Evolutionary conservation across 1,140 invertebrate species (phyloP).

Genomic region (Oreohelix idahoensis): DNA sequence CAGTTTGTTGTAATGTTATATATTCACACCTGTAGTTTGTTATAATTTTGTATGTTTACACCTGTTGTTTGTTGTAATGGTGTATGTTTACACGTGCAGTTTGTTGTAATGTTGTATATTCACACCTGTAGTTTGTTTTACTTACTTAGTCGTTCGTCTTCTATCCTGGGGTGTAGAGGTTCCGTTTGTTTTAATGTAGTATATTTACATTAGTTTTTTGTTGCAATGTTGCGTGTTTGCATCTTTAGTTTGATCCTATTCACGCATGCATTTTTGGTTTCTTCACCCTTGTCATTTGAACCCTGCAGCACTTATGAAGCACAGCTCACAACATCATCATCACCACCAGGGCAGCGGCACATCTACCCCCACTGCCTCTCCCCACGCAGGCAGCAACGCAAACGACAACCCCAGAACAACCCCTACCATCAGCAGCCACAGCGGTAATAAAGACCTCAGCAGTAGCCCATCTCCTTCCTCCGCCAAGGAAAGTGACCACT

Average conservation of each 20-base stretch:
- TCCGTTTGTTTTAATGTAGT: too few relatives aligned
- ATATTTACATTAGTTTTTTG: too few relatives aligned
- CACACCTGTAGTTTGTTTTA: too few relatives aligned
- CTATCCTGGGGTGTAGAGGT: too few relatives aligned
- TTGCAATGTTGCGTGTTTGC: too few relatives aligned
- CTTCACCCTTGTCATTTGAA: not conserved
- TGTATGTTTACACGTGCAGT: too few relatives aligned
- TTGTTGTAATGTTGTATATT: too few relatives aligned
- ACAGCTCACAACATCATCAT: not conserved
- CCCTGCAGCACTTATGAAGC: not conserved
- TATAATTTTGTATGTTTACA: too few relatives aligned
- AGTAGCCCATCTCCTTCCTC: not conserved
- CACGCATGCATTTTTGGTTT: not conserved
- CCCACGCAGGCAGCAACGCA: not conserved
- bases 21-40: too few relatives aligned
- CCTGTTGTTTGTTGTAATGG: too few relatives aligned
- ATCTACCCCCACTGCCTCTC: not conserved
- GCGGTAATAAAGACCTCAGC: not conserved
- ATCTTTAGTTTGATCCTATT: not conserved
- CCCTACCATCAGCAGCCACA: not conserved
- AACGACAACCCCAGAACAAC: not conserved
- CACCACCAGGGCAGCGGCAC: not conserved
- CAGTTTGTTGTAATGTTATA: too few relatives aligned
- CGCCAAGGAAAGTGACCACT: not conserved
- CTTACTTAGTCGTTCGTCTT: too few relatives aligned